Evolutionary conservation across 2,888 invertebrate species (phyloP).

Genomic region (Hypercompe scribonia): DNA sequence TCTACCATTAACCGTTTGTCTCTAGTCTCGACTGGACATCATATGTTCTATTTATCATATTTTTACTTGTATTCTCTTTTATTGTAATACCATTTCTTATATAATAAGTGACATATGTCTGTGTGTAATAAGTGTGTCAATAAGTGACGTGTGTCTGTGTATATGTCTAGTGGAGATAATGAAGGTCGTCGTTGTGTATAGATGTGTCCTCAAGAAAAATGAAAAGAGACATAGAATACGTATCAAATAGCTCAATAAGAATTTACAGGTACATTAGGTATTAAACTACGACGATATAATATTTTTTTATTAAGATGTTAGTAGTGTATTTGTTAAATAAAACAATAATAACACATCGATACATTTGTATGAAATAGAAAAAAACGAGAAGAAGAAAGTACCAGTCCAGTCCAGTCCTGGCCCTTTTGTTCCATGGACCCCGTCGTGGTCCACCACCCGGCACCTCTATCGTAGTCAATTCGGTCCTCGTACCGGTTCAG

Average conservation of each 20-base stretch:
- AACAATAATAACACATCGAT: no score
- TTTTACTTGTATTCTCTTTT: neutral
- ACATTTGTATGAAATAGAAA: neutral
- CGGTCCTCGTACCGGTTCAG: no score
- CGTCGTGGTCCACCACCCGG: no score
- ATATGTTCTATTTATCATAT: neutral
- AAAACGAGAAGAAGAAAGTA: no score
- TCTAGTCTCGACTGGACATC: neutral
- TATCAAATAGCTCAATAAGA: neutral
- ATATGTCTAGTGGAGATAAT: neutral
- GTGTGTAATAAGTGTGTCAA: no score
- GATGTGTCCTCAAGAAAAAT: conserved; percentile 1
- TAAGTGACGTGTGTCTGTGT: neutral
- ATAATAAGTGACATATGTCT: neutral
- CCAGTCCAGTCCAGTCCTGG: no score
- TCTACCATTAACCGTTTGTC: neutral
- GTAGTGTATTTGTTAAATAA: neutral
- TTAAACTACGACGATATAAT: neutral
- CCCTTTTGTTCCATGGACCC: no score
- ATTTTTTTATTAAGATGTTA: neutral
- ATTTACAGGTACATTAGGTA: neutral
- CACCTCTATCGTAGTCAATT: no score
- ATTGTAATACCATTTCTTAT: neutral
- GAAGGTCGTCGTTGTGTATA: neutral
- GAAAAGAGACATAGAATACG: neutral